Evolutionary conservation across 2,888 invertebrate genomes (phyloP), one percentile per base, ranked within the genome.

Genomic region (Villa cingulata): DNA sequence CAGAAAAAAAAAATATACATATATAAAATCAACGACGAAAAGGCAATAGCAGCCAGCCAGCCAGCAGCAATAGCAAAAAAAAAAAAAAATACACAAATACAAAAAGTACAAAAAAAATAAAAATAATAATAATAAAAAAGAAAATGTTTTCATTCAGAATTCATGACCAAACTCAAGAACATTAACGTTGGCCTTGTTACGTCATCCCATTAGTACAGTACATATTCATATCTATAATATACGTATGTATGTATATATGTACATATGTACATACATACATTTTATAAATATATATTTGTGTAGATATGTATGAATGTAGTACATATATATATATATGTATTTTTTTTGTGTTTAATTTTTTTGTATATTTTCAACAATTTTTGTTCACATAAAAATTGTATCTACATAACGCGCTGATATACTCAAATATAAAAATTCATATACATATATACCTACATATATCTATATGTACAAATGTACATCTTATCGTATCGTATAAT

Each of bases 111-210:
- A 29, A 29, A 29, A 29, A 29, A 7, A 10, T 12, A 9, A 32
- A 32, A 32, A 12, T 14, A 32, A 32, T 14, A 14, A 32, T 12
- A 32, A 14, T 9, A 9, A 32, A 12, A 37, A 41, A n/a, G 34
- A 39, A 37, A 48, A 43, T 36, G 39, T 38, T 27, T 49, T 46
- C 46, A 49, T 49, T 41, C 47, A 41, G 45, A 49, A 44, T 46
- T 48, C 52, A 52, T 48, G 52, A 52, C 52, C 52, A 49, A 49
- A 52, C 52, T 52, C 52, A 52, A 52, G 52, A 52, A 52, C 49
- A 52, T 50, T 52, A 50, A 52, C 43, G 43, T 52, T 52, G 52
- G 39, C 49, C 52, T 50, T 52, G 49, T 44, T 46, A 39, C 45
- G 23, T 23, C 41, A 48, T 32, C 6, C 29, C n/a, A n/a, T 32